Base-by-base conservation (phyloP, 2,888 invertebrate genomes). In the Clanis bilineata region DNA sequence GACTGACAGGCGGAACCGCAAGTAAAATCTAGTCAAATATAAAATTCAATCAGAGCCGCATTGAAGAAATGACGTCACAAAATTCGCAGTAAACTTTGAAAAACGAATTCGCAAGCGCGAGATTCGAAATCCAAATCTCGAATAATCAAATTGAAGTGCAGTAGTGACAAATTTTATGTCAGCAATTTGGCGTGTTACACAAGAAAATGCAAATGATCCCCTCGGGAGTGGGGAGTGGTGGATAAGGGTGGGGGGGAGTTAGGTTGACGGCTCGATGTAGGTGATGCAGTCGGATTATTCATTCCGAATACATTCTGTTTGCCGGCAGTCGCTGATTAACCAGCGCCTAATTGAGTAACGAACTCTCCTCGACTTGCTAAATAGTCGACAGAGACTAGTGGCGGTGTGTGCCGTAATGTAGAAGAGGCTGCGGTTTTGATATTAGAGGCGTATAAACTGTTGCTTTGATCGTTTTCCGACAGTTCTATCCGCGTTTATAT, bases 261-360 rank as follows among this genome's bases (percentile, higher is more conserved):
- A 18, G 39, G 21, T 2, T 44, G 36, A 56, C 15, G 23, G 43
- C 41, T 28, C 5, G 32, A 32, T 56, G 59, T 18, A 45, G 56
- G 56, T 56, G 68, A 64, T 73, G 77, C 73, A 76, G 70, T 66
- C 62, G 71, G 81, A 80, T 85, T 84, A 85, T 80, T 80, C 75
- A 84, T 82, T 83, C 81, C 64, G 74, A 82, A 80, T 86, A 82
- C 81, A 82, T 79, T 77, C 78, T 86, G 86, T 87, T 88, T 86
- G 86, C 79, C 67, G 71, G 79, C 76, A 79, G 79, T 81, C 80
- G 80, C 86, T 88, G 88, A 88, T 89, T 90, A 89, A 88, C 87
- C 73, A 79, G 74, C 75, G 72, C 76, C 84, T 89, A 86, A 90
- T 90, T 88, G 85, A 87, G 88, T 90, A 88, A 88, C 85, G 85